Base-by-base conservation (phyloP, 30 jellyfish, hydroid and myxozoan genomes). In the Catostylus mosaicus region DNA sequence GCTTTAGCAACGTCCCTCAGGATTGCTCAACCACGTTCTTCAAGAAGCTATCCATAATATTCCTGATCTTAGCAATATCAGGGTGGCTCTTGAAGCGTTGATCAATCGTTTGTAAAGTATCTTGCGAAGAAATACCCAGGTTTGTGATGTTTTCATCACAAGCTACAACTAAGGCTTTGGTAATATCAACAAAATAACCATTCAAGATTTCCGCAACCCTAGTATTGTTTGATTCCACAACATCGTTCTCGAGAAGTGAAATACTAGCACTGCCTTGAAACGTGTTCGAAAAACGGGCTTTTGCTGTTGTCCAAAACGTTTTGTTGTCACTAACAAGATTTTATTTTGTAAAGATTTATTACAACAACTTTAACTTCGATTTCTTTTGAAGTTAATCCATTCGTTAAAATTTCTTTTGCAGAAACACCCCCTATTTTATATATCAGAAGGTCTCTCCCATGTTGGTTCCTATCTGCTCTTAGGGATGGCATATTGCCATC, bases 401-500 rank as follows among this genome's bases (percentile, higher is more conserved):
- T 48, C 7, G 29, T 23, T 26, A 56, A 74, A 29, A 77, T 34
- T 38, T 77, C 83, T 37, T 60, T 77, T 9, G 71, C 89, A 27
- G 89, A 86, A 20, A 77, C 71, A 37, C 82, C 82, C 45, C 60
- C 89, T 35, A 43, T 74, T n/a, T n/a, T n/a, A n/a, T n/a, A n/a
- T n/a, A n/a, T n/a, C n/a, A n/a, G n/a, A n/a, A n/a, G n/a, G n/a
- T 14, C 85, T 69, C 82, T 68, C 82, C 69, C 69, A 69, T 69
- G 76, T 11, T 80, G 76, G 38, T 69, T 69, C 30, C 87, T 63
- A 40, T 63, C 90, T 27, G 73, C 63, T 40, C 75, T 63, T 26
- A 79, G 48, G 73, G 90, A 57, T 79, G 77, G 60, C 84, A 43
- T 63, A 46, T 45, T 52, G 80, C 90, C 90, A 65, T 61, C 90